Conservation (phyloP, 2,113 vertebrate genomes). For the Melanotaenia duboulayi region DNA sequence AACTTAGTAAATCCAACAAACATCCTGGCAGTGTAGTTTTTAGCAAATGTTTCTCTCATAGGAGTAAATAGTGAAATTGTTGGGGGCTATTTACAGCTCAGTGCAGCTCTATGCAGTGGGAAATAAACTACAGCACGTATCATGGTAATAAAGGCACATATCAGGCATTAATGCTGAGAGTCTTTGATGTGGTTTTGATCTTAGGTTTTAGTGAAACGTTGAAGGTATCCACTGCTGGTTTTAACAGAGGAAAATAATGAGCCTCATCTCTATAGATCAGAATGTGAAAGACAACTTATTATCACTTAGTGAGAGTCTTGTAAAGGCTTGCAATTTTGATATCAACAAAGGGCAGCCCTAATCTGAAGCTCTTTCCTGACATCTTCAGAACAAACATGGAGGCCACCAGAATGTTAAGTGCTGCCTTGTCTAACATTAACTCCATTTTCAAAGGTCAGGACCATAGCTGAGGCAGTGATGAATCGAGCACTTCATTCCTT, state of each 20-base stretch:
- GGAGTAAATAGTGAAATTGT: conserved; percentile 4
- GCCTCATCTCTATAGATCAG: background rate
- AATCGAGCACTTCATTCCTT: conserved; percentile 67
- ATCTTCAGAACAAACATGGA: conserved; percentile 67
- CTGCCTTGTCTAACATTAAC: conserved; percentile 68
- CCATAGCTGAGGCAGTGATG: conserved; percentile 51
- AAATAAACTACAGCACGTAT: background rate
- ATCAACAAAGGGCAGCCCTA: conserved; percentile 7
- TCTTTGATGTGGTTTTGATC: conserved; percentile 12
- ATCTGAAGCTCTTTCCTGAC: conserved; percentile 17
- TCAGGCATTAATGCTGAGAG: background rate
- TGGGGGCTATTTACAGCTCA: conserved; percentile 10
- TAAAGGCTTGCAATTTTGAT: conserved; percentile 20
- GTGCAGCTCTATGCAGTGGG: conserved; percentile 8
- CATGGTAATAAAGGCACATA: background rate
- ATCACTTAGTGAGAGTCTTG: background rate
- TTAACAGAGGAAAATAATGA: background rate
- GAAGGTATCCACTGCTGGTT: conserved; percentile 1
- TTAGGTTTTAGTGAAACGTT: background rate
- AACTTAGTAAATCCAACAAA: background rate
- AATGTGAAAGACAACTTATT: background rate
- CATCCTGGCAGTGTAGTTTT: background rate
- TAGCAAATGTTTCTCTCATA: conserved; percentile 4
- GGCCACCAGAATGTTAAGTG: conserved; percentile 69
- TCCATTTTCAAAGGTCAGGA: conserved; percentile 72